These are phyloP conservation scores for Dryobotodes eremita DNA, from an alignment of 2,888 invertebrate species.

Conservation along the genomic window DNA sequence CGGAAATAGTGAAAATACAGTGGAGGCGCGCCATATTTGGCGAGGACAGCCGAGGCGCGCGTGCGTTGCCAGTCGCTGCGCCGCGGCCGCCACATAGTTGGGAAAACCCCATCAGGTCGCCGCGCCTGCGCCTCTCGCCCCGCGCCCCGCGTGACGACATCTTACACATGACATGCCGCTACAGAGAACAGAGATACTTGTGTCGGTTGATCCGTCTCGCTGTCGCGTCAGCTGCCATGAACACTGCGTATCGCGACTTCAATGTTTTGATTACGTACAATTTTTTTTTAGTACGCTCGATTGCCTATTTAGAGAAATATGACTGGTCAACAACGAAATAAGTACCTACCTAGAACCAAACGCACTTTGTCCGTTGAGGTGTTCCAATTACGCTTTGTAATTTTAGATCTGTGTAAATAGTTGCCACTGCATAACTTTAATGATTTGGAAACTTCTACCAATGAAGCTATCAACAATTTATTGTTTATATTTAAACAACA, in stretches of 20 bases:
- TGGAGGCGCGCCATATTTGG: constrained; percentile 81
- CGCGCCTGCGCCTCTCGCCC: constrained; percentile 65
- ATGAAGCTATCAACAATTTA: not conserved
- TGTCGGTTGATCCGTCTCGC: constrained; percentile 52
- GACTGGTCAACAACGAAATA: constrained; percentile 16
- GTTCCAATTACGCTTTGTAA: not conserved
- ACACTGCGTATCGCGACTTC: constrained; percentile 17
- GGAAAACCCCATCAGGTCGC: constrained; percentile 86
- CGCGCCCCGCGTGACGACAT: constrained; percentile 67
- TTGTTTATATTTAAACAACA: not conserved
- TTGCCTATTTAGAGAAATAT: constrained; percentile 13
- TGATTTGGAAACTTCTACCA: constrained; percentile 17
- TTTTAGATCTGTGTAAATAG: not conserved
- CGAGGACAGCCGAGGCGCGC: constrained; percentile 74
- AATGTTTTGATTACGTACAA: constrained; percentile 51
- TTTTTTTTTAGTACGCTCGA: constrained; percentile 33
- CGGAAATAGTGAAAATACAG: constrained; percentile 81
- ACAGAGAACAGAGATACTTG: constrained; percentile 35
- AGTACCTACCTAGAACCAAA: constrained; percentile 5
- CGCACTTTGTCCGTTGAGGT: not conserved
- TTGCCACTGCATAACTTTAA: not conserved
- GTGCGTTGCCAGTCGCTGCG: constrained; percentile 70
- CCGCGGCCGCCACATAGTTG: constrained; percentile 81
- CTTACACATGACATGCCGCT: constrained; percentile 50
- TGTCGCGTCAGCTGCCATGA: constrained; percentile 60